A percentile compares a stretch with the other conserved stretches of the same genome.
phyloP scores from a whole-genome alignment of 1,140 invertebrate genomes.

The Kradibia gibbosae region DNA sequence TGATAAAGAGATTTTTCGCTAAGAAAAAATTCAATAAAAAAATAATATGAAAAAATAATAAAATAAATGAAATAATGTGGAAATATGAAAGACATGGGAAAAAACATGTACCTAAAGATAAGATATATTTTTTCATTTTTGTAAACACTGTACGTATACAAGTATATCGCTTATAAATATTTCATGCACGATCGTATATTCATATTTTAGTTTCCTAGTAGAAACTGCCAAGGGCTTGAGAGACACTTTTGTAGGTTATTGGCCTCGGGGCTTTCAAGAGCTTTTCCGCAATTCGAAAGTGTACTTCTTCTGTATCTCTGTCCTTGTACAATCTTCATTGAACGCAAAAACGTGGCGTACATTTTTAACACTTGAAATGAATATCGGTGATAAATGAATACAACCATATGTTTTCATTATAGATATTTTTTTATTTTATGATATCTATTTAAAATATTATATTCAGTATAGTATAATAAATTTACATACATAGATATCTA shows the following conservation, averaged over 20 bases:
- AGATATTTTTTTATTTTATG: no score
- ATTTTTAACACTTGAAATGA: not conserved
- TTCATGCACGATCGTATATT: not conserved
- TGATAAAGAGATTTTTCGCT: no score
- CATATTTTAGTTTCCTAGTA: not conserved
- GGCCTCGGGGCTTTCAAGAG: not conserved
- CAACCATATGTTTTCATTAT: not conserved
- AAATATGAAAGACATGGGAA: not conserved
- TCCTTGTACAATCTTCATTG: not conserved
- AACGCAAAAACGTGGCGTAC: not conserved
- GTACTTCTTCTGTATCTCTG: not conserved
- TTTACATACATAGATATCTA: no score
- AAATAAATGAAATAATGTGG: not conserved
- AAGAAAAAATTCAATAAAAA: not conserved
- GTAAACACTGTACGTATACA: not conserved
- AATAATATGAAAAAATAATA: not conserved
- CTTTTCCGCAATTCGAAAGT: not conserved
- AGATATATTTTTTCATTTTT: not conserved
- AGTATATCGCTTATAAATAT: slow-evolving; percentile 17
- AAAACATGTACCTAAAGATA: not conserved
- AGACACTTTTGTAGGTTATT: slow-evolving; percentile 15
- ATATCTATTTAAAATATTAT: no score
- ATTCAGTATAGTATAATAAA: no score
- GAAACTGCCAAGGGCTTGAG: slow-evolving; percentile 9
- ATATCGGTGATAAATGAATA: not conserved